Evolutionary conservation across 2,797 vertebrate genomes (phyloP).

Genomic region (Aulostomus chinensis): DNA sequence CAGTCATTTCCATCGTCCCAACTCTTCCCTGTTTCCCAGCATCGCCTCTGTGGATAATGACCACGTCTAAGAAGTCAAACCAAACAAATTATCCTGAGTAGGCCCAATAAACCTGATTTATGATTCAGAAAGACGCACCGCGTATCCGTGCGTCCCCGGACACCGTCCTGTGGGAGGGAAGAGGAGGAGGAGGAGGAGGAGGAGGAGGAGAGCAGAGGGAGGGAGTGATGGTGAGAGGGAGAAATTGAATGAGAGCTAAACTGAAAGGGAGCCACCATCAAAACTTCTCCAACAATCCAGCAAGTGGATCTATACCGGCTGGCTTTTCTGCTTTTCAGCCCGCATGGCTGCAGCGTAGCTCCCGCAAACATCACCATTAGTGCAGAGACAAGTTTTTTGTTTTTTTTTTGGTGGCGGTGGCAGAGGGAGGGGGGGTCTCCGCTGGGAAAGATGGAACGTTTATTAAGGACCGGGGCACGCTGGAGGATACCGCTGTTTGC

Average conservation of each 20-base stretch:
- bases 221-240: constrained; percentile 69
- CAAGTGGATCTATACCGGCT: constrained; percentile 54
- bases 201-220: constrained; percentile 62
- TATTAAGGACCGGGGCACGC: constrained; percentile 57
- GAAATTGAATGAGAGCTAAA: constrained; percentile 77
- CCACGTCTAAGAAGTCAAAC: constrained; percentile 23
- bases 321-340: constrained; percentile 17
- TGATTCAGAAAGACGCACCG: constrained; percentile 21
- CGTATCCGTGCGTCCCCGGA: constrained; percentile 40
- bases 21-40: too few species aligned
- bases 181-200: constrained; percentile 55
- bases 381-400: constrained; percentile 9
- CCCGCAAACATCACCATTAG: constrained; percentile 13
- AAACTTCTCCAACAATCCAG: constrained; percentile 66
- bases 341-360: constrained; percentile 73
- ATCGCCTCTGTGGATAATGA: constrained; percentile 26
- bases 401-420: constrained; percentile 47
- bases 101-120: constrained; percentile 58
- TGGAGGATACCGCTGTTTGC: constrained; percentile 62
- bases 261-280: constrained; percentile 56
- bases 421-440: constrained; percentile 40
- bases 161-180: constrained; percentile 63
- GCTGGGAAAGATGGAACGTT: constrained; percentile 70
- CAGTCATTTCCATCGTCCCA: too few species aligned
- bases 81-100: constrained; percentile 42